Evolutionary conservation across 1,140 invertebrate species (phyloP).

Genomic region (Drosophila sechellia): DNA sequence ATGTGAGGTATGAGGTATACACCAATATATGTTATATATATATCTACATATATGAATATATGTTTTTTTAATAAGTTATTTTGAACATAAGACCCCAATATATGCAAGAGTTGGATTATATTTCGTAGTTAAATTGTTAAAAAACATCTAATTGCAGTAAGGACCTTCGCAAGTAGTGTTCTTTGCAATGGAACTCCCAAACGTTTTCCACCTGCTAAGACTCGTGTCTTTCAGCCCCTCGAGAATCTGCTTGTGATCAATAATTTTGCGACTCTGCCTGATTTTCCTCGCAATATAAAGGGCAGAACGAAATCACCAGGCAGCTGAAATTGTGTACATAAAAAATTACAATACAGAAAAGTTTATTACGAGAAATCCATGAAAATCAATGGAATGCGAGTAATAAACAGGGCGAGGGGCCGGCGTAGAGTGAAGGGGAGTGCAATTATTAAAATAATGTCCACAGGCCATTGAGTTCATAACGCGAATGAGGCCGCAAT

Average conservation of each 20-base stretch:
- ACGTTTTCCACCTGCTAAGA: too few species aligned
- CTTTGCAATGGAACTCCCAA: too few species aligned
- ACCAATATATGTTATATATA: not conserved
- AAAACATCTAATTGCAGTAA: too few species aligned
- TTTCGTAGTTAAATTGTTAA: too few species aligned
- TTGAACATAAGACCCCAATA: too few species aligned
- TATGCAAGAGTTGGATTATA: not conserved
- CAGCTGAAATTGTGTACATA: constrained; percentile 34
- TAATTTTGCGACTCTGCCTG: not conserved
- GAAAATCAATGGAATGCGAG: constrained; percentile 83
- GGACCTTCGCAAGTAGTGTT: too few species aligned
- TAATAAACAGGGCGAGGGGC: constrained; percentile 60
- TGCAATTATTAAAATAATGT: constrained; percentile 83
- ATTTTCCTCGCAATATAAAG: not conserved
- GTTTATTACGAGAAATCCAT: constrained; percentile 75
- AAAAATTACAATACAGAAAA: constrained; percentile 70
- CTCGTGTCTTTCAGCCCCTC: not conserved
- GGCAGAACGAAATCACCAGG: not conserved
- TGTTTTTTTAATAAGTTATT: too few species aligned
- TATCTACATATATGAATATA: too few species aligned
- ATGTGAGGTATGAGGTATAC: not conserved
- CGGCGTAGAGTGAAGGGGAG: not conserved
- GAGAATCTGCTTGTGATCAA: not conserved
- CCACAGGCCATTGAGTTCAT: constrained; percentile 84
- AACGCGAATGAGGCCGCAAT: constrained; percentile 84